Percentiles rank a stretch among this genome's conserved stretches.
Conservation (phyloP, 2,888 invertebrate species). For the Brachycybe producta region DNA sequence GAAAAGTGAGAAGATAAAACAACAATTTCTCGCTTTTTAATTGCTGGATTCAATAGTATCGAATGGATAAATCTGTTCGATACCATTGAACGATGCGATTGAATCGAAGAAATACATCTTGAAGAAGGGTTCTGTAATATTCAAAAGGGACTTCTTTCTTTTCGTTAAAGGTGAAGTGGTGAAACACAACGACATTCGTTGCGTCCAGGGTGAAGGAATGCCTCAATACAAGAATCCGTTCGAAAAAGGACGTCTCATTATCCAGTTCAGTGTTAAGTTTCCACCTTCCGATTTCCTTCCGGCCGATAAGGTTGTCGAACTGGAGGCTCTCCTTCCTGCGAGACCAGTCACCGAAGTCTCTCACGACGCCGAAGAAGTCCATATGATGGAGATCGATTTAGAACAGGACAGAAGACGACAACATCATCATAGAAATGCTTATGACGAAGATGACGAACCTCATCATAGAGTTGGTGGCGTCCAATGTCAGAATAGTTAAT, state of each 20-base stretch:
- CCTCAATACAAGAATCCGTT: constrained; percentile 88
- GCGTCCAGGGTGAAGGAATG: constrained; percentile 88
- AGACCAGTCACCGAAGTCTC: constrained; percentile 52
- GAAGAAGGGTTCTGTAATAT: no score
- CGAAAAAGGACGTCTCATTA: constrained; percentile 75
- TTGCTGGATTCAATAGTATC: no score
- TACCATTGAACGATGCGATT: no score
- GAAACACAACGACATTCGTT: constrained; percentile 78
- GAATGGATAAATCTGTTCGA: no score
- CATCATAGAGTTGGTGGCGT: constrained; percentile 55
- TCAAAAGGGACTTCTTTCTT: no score
- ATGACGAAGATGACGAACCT: constrained; percentile 56
- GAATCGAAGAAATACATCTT: no score
- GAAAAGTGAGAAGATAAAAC: no score
- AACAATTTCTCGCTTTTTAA: no score
- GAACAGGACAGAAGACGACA: constrained; percentile 51
- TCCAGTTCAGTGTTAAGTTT: constrained; percentile 85
- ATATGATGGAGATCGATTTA: constrained; percentile 61
- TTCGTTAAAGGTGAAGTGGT: constrained; percentile 74
- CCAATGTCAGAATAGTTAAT: constrained; percentile 64
- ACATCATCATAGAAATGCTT: constrained; percentile 54
- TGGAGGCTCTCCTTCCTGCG: constrained; percentile 67
- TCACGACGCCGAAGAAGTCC: constrained; percentile 60
- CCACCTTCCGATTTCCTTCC: constrained; percentile 50
- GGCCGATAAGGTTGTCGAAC: constrained; percentile 53